Base-by-base conservation (phyloP, 1,140 invertebrate species). In the Penaeus indicus region DNA sequence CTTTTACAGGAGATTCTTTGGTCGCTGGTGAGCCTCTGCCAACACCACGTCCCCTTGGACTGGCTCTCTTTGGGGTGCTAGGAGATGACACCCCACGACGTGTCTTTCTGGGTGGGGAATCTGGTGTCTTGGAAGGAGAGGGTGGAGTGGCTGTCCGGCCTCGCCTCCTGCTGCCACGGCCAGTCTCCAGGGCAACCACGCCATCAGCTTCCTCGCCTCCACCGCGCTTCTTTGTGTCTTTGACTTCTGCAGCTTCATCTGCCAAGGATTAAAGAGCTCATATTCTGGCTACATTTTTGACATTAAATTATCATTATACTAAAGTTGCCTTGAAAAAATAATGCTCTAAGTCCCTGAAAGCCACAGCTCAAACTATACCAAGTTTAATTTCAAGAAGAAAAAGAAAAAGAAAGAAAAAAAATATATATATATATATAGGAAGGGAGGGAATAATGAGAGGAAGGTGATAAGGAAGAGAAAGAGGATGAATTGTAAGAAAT, bases 21-120 rank as follows among this genome's bases (percentile, higher is more conserved):
- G 18, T 63, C 4, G 54, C 61, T 42, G 62, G 38, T 47, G 84
- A 54, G 25, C 25, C n/a, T 47, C 25, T 25, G 3, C 62, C 64
- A 25, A 25, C 62, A 11, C 25, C 38, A 32, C 62, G 27, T 18
- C 85, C 77, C 19, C 85, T 78, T 32, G 85, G 85, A 47, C 85
- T 86, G 60, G 77, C 47, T 79, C 85, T 86, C 22, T 63, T 61
- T 42, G 85, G 85, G 1, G 75, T 79, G 13, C 79, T 77, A 25
- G 85, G 85, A 8, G 75, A 79, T 32, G 85, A 22, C 8, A 38
- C 54, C 16, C 61, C 77, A 60, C 77, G 60, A 3, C 75, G 85
- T 8, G 85, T 63, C 64, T 79, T 86, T 79, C 77, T 86, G 42
- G 85, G 85, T 25, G 85, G 62, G 32, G 77, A 63, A 38, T 86